These are phyloP conservation scores for Amiota mariae DNA, from an alignment of 2,888 invertebrate genomes.

Conservation along the genomic window DNA sequence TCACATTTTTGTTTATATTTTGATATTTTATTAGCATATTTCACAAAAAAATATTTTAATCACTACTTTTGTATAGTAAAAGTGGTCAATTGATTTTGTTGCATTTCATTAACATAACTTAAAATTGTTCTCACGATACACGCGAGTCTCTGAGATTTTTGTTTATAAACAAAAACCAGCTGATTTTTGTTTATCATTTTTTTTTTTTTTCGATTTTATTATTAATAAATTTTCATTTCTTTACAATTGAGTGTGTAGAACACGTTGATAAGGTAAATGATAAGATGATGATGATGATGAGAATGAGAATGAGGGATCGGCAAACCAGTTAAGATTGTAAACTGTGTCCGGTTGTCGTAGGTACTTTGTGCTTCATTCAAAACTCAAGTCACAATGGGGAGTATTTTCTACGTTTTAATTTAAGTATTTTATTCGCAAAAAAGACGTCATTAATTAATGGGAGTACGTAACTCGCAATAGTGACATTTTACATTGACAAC, in stretches of 20 bases:
- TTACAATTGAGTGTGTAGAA: too few species aligned
- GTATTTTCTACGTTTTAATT: constrained; percentile 49
- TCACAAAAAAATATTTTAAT: too few species aligned
- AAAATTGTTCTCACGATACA: constrained; percentile 54
- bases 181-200: neutral
- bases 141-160: neutral
- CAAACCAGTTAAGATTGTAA: constrained; percentile 53
- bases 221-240: neutral
- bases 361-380: neutral
- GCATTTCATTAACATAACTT: constrained; percentile 57
- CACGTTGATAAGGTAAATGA: too few species aligned
- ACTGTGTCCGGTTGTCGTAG: constrained; percentile 57
- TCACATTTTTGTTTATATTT: constrained; percentile 32
- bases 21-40: too few species aligned
- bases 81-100: constrained; percentile 9
- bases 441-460: constrained; percentile 56
- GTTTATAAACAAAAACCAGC: constrained; percentile 16
- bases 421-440: constrained; percentile 49
- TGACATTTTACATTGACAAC: constrained; percentile 31
- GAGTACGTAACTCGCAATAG: constrained; percentile 24
- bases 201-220: neutral
- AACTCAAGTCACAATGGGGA: neutral
- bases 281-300: too few species aligned
- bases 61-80: too few species aligned
- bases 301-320: neutral